Evolutionary conservation across 1,140 invertebrate species (phyloP), one percentile per base, ranked within the genome.

Genomic region (Sycobia sp.): DNA sequence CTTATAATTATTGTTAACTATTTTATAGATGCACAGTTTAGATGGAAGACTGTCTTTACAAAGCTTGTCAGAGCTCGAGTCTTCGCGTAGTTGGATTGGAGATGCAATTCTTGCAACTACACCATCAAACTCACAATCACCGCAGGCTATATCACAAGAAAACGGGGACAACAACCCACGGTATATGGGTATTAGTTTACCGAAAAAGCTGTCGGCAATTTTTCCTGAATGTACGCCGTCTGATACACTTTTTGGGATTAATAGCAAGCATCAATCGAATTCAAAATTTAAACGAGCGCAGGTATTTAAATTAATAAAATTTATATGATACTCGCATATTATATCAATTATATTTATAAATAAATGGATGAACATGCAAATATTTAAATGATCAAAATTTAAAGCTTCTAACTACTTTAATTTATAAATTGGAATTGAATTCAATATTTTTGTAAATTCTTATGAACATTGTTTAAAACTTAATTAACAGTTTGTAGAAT

Each of bases 161-260:
- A 39, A 9, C 18, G 27, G 10, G 41, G 69, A 72, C 14, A 74
- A 67, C 62, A 82, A 82, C 32, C 67, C 78, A 44, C 85, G 80
- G 67, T 93, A 92, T 72, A 86, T 92, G 82, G 92, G 93, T 23
- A 89, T 96, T 38, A 88, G 89, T 77, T 79, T 94, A 70, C 92
- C 92, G 2, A 81, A 84, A 59, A 86, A 86, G 70, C 79, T 93
- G 2, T 76, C 82, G 5, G 84, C 86, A 39, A 81, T 94, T 54
- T 92, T 93, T 76, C 89, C 90, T 75, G 55, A 68, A 75, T 4
- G 58, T 4, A 34, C 44, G 1, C 25, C 38, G 2, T 41, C 36
- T 1, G 29, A 53, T 27, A 23, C 36, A 4, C 54, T 56, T 13
- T 22, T 53, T 4, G 47, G 59, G 0, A 65, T 54, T 23, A 34